Percentiles rank a stretch among this genome's conserved stretches.
phyloP scores from a whole-genome alignment of 2,888 invertebrate genomes.

The Aradus depressus region DNA sequence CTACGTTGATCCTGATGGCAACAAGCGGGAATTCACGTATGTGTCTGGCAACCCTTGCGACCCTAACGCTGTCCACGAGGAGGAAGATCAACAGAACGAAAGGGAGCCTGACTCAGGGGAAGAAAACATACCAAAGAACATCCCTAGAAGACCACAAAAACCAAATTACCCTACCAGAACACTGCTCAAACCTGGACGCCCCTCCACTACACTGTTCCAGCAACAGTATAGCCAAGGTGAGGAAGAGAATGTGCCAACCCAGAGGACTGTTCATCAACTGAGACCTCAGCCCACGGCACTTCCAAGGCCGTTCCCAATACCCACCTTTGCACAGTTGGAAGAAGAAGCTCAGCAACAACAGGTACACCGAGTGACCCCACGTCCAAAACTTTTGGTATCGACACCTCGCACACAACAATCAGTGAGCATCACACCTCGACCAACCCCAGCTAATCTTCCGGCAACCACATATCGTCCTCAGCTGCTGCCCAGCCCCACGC shows the following conservation, averaged over 20 bases:
- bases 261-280: constrained; percentile 34
- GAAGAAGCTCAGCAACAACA: constrained; percentile 22
- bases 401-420: constrained; percentile 17
- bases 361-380: constrained; percentile 23
- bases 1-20: constrained; percentile 75
- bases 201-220: constrained; percentile 59
- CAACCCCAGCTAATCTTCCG: constrained; percentile 38
- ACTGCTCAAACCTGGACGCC: constrained; percentile 35
- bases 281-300: constrained; percentile 6
- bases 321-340: constrained; percentile 22
- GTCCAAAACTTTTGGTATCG: constrained; percentile 25
- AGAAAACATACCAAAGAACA: constrained; percentile 51
- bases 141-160: constrained; percentile 44
- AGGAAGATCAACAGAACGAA: constrained; percentile 48
- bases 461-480: constrained; percentile 57
- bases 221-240: constrained; percentile 44
- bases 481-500: constrained; percentile 33
- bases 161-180: constrained; percentile 30
- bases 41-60: constrained; percentile 78
- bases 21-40: constrained; percentile 75
- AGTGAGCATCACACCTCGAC: constrained; percentile 28
- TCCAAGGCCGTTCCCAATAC: constrained; percentile 8
- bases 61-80: constrained; percentile 64
- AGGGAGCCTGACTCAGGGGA: constrained; percentile 41
- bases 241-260: constrained; percentile 39